A percentile compares a stretch with the other conserved stretches of the same genome.
phyloP scores from a whole-genome alignment of 2,797 vertebrate genomes.

The Amphiprion clarkii region DNA sequence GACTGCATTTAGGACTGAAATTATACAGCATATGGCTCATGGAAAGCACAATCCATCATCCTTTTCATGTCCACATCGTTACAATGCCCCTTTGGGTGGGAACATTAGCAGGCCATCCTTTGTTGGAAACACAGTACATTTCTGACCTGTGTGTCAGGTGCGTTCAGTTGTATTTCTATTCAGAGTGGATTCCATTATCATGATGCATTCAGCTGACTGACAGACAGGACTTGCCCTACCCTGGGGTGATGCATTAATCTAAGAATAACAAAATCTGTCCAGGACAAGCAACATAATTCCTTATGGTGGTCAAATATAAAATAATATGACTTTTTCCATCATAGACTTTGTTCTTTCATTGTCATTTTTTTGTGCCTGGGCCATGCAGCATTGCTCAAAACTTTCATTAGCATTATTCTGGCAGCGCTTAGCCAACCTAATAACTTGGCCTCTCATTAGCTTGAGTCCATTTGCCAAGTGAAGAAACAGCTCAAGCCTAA shows the following conservation, averaged over 20 bases:
- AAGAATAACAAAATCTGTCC: conserved; percentile 61
- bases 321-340: conserved; percentile 25
- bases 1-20: conserved; percentile 14
- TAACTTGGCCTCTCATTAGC: conserved; percentile 65
- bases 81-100: conserved; percentile 19
- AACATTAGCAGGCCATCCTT: conserved; percentile 33
- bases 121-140: background rate
- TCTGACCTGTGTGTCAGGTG: background rate
- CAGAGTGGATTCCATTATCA: conserved; percentile 60
- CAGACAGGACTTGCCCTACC: conserved; percentile 58
- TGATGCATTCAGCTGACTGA: conserved; percentile 53
- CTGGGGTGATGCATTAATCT: conserved; percentile 53
- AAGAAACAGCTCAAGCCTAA: conserved; percentile 49
- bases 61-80: conserved; percentile 36
- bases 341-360: background rate
- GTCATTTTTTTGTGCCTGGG: background rate
- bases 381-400: conserved; percentile 35
- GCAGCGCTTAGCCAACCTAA: conserved; percentile 40
- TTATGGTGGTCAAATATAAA: no score
- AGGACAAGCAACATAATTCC: conserved; percentile 23
- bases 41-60: conserved; percentile 15
- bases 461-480: conserved; percentile 43
- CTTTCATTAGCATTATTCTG: conserved; percentile 56
- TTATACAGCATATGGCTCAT: conserved; percentile 32
- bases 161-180: conserved; percentile 48